These are phyloP conservation scores for Salmo trutta DNA, from an alignment of 2,797 vertebrate genomes.

Conservation along the genomic window DNA sequence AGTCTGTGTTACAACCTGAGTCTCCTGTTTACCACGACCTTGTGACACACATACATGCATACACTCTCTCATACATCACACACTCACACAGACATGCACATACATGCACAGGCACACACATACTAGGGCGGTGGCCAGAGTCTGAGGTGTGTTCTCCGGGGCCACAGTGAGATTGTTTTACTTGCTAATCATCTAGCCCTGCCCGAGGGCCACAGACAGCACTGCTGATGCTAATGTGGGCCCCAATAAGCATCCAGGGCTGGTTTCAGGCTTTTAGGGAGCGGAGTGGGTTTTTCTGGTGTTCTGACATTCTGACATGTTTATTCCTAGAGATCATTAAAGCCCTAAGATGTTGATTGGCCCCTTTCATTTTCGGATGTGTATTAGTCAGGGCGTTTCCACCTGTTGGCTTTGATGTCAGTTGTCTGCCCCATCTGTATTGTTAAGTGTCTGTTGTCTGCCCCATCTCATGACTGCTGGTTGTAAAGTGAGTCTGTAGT, in stretches of 20 bases:
- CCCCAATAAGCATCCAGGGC: slow-evolving; percentile 68
- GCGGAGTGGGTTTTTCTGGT: slow-evolving; percentile 43
- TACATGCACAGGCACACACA: neutral
- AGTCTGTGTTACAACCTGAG: slow-evolving; percentile 44
- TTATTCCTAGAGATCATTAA: slow-evolving; percentile 63
- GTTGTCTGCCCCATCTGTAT: slow-evolving; percentile 35
- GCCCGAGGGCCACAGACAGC: slow-evolving; percentile 50
- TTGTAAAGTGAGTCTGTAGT: neutral
- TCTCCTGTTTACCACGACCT: slow-evolving; percentile 50
- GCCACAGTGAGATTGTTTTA: slow-evolving; percentile 35
- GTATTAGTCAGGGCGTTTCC: slow-evolving; percentile 46
- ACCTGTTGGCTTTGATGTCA: slow-evolving; percentile 56
- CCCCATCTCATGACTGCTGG: neutral
- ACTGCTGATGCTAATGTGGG: slow-evolving; percentile 42
- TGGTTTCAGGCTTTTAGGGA: slow-evolving; percentile 51
- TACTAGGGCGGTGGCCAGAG: neutral
- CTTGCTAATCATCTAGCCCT: slow-evolving; percentile 49
- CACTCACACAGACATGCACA: neutral
- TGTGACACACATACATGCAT: slow-evolving; percentile 32
- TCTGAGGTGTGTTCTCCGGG: neutral
- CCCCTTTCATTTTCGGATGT: slow-evolving; percentile 40
- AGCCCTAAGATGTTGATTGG: slow-evolving; percentile 49
- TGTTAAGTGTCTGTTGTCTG: slow-evolving; percentile 16
- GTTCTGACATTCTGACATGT: slow-evolving; percentile 39
- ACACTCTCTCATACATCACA: neutral